Conservation (phyloP, 1,140 invertebrate species). For the Eriosoma lanigerum region DNA sequence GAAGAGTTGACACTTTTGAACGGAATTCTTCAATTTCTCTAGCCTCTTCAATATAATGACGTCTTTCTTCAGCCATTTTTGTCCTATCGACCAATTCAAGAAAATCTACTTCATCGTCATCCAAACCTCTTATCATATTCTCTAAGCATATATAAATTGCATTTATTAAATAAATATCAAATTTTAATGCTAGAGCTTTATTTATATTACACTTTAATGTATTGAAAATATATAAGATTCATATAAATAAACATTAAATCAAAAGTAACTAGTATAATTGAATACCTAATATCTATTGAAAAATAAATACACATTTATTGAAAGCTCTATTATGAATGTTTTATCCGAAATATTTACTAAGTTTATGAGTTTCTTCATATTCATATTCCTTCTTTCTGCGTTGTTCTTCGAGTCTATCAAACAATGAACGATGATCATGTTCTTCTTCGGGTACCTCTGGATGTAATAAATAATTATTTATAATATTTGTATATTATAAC, state of each 20-base stretch:
- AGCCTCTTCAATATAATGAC: slow-evolving; percentile 78
- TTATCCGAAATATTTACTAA: slow-evolving; percentile 68
- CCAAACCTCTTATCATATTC: slow-evolving; percentile 91
- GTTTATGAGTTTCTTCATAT: slow-evolving; percentile 90
- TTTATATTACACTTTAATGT: neutral
- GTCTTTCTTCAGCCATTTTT: slow-evolving; percentile 79
- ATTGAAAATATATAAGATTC: too few relatives aligned
- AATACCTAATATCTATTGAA: too few relatives aligned
- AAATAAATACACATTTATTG: too few relatives aligned
- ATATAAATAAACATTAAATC: too few relatives aligned
- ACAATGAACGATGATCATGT: slow-evolving; percentile 78
- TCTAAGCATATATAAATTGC: slow-evolving; percentile 63
- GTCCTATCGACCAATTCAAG: slow-evolving; percentile 83
- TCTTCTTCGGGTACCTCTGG: slow-evolving; percentile 82
- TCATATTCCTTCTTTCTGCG: slow-evolving; percentile 87
- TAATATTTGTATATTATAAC: neutral
- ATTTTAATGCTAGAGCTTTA: neutral
- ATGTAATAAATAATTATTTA: slow-evolving; percentile 53
- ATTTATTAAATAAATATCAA: neutral
- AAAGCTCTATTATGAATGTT: too few relatives aligned
- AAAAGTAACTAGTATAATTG: too few relatives aligned
- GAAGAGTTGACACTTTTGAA: slow-evolving; percentile 73
- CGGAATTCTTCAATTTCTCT: slow-evolving; percentile 81
- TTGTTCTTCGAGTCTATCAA: slow-evolving; percentile 86
- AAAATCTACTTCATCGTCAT: slow-evolving; percentile 94